phyloP scores from a whole-genome alignment of 2,797 vertebrate species.

The Pseudomugil tenellus region DNA sequence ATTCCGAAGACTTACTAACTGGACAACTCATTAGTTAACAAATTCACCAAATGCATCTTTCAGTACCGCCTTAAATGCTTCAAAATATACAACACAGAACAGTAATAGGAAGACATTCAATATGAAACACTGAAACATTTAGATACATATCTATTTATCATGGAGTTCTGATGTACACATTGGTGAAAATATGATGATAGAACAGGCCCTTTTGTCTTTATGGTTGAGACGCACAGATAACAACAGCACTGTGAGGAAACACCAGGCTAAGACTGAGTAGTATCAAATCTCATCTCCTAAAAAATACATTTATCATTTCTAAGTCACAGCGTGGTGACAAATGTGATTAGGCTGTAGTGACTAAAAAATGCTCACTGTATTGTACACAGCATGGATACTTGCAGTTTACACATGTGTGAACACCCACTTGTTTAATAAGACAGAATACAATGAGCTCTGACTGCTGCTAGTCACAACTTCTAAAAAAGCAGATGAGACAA shows the following conservation, averaged over 20 bases:
- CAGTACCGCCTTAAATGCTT: constrained; percentile 37
- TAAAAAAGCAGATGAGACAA: constrained; percentile 27
- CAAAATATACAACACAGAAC: constrained; percentile 53
- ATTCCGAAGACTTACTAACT: constrained; percentile 11
- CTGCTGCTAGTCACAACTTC: constrained; percentile 27
- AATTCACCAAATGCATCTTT: constrained; percentile 19
- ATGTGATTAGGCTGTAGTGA: neutral
- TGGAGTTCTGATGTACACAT: constrained; percentile 49
- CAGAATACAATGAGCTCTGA: constrained; percentile 35
- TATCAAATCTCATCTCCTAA: neutral
- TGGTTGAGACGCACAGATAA: constrained; percentile 45
- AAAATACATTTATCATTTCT: constrained; percentile 3
- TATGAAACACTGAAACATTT: constrained; percentile 67
- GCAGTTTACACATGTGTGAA: constrained; percentile 36
- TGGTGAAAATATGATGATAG: constrained; percentile 43
- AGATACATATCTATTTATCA: constrained; percentile 64
- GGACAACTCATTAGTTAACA: constrained; percentile 29
- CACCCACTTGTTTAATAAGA: constrained; percentile 31
- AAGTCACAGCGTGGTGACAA: neutral
- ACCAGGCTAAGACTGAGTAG: neutral
- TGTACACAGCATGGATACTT: constrained; percentile 30
- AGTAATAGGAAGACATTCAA: constrained; percentile 72
- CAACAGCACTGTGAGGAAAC: constrained; percentile 20
- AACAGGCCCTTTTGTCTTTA: constrained; percentile 56
- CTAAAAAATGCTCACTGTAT: constrained; percentile 16